Evolutionary conservation across 2,797 vertebrate genomes (phyloP).

Genomic region (Chromis chromis): DNA sequence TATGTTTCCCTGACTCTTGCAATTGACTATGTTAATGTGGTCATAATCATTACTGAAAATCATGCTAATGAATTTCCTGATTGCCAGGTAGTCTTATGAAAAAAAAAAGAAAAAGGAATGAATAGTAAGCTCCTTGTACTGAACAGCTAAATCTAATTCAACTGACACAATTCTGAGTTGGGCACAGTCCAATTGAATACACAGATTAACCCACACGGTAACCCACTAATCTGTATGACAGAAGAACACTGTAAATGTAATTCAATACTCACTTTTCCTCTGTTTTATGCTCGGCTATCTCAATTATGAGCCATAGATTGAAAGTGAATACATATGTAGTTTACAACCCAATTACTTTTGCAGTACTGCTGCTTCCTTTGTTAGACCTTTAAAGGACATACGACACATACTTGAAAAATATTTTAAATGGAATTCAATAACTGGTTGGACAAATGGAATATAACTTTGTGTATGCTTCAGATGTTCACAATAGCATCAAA

Average conservation of each 20-base stretch:
- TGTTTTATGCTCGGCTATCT: background rate
- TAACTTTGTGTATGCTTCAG: background rate
- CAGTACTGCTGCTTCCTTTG: background rate
- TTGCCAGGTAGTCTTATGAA: no score
- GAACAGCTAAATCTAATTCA: no score
- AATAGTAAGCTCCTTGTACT: no score
- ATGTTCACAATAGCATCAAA: background rate
- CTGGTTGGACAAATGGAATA: background rate
- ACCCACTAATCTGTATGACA: background rate
- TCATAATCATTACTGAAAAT: no score
- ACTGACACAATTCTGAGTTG: no score
- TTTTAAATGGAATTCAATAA: background rate
- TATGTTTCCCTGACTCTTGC: no score
- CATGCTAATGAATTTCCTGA: no score
- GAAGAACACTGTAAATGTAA: background rate
- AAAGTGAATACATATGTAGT: background rate
- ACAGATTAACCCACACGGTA: background rate
- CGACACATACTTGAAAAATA: background rate
- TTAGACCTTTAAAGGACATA: no score
- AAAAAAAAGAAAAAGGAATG: no score
- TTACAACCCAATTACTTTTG: slow-evolving; percentile 2
- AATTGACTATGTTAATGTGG: no score
- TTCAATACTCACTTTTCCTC: background rate
- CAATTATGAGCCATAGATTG: background rate
- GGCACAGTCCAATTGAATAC: background rate